Conservation (phyloP, 1,140 invertebrate species). For the Steinernema feltiae region DNA sequence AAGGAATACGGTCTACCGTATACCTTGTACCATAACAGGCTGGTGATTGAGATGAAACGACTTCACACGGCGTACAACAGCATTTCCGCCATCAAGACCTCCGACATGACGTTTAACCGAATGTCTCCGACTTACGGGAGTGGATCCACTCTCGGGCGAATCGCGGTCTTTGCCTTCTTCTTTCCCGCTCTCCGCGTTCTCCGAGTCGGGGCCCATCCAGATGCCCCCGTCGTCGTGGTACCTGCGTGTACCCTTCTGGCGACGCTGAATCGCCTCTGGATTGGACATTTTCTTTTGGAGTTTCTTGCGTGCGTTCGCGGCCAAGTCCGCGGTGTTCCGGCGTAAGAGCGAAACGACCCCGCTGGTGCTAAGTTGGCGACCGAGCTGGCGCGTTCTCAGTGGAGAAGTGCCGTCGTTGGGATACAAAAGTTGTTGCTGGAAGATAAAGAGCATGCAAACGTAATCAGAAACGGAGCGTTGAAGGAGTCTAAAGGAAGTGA, state of each 20-base stretch:
- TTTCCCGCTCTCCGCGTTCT: slow-evolving; percentile 14
- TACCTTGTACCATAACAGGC: neutral
- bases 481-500: neutral
- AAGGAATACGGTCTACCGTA: neutral
- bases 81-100: neutral
- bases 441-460: neutral
- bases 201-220: neutral
- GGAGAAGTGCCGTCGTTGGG: neutral
- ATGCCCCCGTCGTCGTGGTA: neutral
- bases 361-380: slow-evolving; percentile 3
- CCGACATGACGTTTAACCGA: slow-evolving; percentile 30
- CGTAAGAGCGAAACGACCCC: slow-evolving; percentile 25
- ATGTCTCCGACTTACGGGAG: slow-evolving; percentile 25
- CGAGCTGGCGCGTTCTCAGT: neutral
- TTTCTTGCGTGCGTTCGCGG: slow-evolving; percentile 25
- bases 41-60: slow-evolving; percentile 5
- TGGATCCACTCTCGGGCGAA: slow-evolving; percentile 10
- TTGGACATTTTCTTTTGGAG: slow-evolving; percentile 23
- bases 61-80: slow-evolving; percentile 2
- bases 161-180: slow-evolving; percentile 19
- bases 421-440: neutral
- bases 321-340: slow-evolving; percentile 33
- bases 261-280: slow-evolving; percentile 23
- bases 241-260: neutral
- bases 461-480: neutral